A percentile compares a stretch with the other conserved stretches of the same genome.
These are phyloP conservation scores for Scrobipalpa costella DNA, from an alignment of 2,888 invertebrate species.

Conservation along the genomic window DNA sequence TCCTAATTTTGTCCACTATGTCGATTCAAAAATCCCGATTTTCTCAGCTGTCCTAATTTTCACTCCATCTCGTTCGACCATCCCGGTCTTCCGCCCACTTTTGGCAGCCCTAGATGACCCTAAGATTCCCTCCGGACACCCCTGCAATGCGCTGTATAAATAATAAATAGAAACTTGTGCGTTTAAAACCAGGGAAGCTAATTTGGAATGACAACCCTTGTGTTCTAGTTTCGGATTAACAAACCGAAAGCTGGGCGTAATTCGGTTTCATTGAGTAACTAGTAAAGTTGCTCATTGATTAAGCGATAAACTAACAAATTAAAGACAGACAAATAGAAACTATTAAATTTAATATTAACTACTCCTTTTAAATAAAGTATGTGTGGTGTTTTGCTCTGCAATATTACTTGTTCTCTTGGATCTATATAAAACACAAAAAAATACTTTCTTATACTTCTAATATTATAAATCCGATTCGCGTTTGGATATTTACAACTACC, in stretches of 20 bases:
- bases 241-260: background rate
- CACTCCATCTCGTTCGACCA: too few relatives aligned
- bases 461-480: too few relatives aligned
- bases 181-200: slow-evolving; percentile 31
- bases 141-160: slow-evolving; percentile 44
- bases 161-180: slow-evolving; percentile 44
- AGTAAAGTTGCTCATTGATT: background rate
- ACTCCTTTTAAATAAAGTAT: too few relatives aligned
- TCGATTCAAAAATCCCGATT: too few relatives aligned
- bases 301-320: background rate
- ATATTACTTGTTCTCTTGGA: too few relatives aligned
- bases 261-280: background rate
- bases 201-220: slow-evolving; percentile 17
- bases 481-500: too few relatives aligned
- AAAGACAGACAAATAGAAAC: background rate
- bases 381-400: too few relatives aligned
- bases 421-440: too few relatives aligned
- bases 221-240: background rate
- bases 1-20: too few relatives aligned
- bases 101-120: slow-evolving; percentile 34
- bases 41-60: background rate
- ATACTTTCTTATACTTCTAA: too few relatives aligned
- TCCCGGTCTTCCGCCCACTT: background rate
- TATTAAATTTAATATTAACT: too few relatives aligned
- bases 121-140: slow-evolving; percentile 42